Percentiles rank a stretch among this genome's conserved stretches.
Conservation (phyloP, 2,888 invertebrate genomes). For the Aleiodes leptofemur region DNA sequence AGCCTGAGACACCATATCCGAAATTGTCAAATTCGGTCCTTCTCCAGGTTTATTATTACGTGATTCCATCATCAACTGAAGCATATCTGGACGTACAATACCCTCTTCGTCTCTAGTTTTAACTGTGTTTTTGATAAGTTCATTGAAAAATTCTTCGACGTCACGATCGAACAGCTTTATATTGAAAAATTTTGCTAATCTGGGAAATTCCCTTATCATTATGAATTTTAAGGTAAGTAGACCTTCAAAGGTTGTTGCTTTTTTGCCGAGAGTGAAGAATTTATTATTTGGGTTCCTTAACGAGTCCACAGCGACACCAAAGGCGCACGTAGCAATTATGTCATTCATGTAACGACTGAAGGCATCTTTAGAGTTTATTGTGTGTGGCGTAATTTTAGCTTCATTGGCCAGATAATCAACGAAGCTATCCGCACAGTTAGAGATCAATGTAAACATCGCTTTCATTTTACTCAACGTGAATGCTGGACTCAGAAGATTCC, state of each 20-base stretch:
- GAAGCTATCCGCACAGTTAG: conserved; percentile 64
- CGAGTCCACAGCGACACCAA: conserved; percentile 55
- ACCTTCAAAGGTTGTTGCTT: conserved; percentile 38
- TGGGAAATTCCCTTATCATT: conserved; percentile 11
- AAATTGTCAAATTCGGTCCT: conserved; percentile 41
- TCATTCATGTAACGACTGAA: conserved; percentile 56
- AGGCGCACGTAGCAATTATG: conserved; percentile 57
- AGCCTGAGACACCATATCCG: conserved; percentile 75
- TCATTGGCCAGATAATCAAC: conserved; percentile 58
- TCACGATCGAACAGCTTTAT: conserved; percentile 22
- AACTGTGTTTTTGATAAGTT: conserved; percentile 38
- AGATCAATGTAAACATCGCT: conserved; percentile 76
- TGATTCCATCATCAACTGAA: conserved; percentile 76
- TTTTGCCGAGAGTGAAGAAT: conserved; percentile 55
- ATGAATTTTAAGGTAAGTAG: conserved; percentile 32
- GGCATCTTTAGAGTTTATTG: conserved; percentile 62
- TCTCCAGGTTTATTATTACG: conserved; percentile 47
- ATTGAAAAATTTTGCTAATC: conserved; percentile 9
- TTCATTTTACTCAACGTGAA: conserved; percentile 79
- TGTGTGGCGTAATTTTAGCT: conserved; percentile 55
- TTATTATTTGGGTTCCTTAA: conserved; percentile 55
- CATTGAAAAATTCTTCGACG: conserved; percentile 36
- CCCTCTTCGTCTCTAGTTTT: conserved; percentile 38
- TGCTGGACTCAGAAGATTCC: conserved; percentile 77
- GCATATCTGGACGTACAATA: conserved; percentile 76